Conservation (phyloP, 2,113 vertebrate species). For the Galeopterus variegatus region DNA sequence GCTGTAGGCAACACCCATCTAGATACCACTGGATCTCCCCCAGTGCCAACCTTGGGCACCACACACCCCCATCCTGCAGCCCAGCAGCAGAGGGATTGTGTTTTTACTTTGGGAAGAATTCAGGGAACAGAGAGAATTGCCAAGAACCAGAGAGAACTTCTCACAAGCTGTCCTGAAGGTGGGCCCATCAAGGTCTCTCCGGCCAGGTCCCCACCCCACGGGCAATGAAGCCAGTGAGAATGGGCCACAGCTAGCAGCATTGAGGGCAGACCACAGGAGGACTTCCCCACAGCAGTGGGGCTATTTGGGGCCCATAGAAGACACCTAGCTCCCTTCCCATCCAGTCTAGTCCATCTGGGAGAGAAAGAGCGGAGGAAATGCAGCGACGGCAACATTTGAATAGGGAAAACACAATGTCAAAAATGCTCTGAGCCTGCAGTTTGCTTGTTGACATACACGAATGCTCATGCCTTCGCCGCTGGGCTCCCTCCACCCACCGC, state of each 20-base stretch:
- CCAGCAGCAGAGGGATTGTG: not conserved
- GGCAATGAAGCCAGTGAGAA: not conserved
- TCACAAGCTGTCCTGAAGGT: not conserved
- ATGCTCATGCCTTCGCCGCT: not conserved
- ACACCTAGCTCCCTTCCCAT: not conserved
- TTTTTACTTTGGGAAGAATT: not conserved
- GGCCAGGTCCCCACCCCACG: not conserved
- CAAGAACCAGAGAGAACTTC: not conserved
- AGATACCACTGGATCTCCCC: not conserved
- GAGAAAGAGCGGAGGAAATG: conserved; percentile 19
- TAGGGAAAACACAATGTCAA: conserved; percentile 61
- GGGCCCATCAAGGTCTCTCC: not conserved
- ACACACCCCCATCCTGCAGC: not conserved
- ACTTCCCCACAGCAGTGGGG: not conserved
- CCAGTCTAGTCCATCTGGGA: not conserved
- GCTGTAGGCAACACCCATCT: not conserved
- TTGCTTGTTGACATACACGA: conserved; percentile 68
- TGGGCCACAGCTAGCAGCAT: not conserved
- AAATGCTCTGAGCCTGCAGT: conserved; percentile 80
- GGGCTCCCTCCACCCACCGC: conserved; percentile 49
- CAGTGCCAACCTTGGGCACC: not conserved
- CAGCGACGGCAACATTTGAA: conserved; percentile 66
- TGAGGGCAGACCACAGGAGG: not conserved
- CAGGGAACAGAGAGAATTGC: not conserved
- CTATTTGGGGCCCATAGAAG: not conserved